Conservation (phyloP, 2,797 vertebrate genomes). For the Lacerta agilis region DNA sequence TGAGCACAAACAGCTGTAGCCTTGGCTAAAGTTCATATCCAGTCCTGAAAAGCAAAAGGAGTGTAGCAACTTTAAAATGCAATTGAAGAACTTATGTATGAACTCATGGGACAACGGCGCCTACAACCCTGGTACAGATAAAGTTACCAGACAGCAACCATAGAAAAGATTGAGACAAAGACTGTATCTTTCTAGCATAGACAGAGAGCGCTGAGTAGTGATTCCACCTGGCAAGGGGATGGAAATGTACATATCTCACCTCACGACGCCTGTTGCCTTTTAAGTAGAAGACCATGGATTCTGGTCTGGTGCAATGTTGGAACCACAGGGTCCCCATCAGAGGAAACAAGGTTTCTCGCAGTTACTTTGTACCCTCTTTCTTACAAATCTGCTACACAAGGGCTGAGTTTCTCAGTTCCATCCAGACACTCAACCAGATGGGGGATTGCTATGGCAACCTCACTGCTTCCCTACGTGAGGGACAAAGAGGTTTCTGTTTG, state of each 20-base stretch:
- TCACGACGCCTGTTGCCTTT: background rate
- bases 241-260: background rate
- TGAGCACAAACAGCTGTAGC: background rate
- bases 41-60: background rate
- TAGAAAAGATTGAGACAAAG: background rate
- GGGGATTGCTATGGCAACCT: conserved; percentile 66
- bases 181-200: background rate
- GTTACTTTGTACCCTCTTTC: background rate
- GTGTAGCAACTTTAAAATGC: background rate
- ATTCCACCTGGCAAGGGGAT: background rate
- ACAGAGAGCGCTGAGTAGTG: background rate
- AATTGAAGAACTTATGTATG: background rate
- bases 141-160: background rate
- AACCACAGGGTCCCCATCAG: background rate
- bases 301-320: background rate
- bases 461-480: conserved; percentile 17
- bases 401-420: background rate
- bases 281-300: background rate
- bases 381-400: background rate
- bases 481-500: background rate
- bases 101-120: too few relatives aligned
- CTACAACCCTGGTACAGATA: background rate
- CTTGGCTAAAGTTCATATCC: background rate
- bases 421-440: conserved; percentile 2
- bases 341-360: background rate